These are phyloP conservation scores for Sardinella longiceps DNA, from an alignment of 2,797 vertebrate species.

Conservation along the genomic window DNA sequence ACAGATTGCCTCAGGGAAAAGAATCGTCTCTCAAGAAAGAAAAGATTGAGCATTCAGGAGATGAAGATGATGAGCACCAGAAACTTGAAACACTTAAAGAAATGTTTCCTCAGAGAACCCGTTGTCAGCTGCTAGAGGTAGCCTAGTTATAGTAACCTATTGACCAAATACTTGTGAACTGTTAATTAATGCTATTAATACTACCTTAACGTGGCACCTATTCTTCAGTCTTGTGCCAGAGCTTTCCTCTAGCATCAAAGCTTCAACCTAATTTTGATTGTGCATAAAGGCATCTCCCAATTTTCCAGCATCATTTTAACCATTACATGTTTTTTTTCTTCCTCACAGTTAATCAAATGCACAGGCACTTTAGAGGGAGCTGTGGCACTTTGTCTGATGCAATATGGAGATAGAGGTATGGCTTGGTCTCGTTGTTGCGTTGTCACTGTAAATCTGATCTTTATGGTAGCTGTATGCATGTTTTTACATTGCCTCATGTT, in stretches of 20 bases:
- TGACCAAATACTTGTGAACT: too few relatives aligned
- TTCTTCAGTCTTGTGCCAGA: neutral
- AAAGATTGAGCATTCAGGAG: constrained; percentile 63
- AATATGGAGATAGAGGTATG: constrained; percentile 76
- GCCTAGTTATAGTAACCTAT: neutral
- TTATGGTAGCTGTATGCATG: too few relatives aligned
- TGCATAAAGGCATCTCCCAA: neutral
- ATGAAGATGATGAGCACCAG: constrained; percentile 58
- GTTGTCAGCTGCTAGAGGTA: constrained; percentile 79
- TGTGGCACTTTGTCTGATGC: constrained; percentile 77
- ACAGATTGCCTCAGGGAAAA: constrained; percentile 52
- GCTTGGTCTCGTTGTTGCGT: too few relatives aligned
- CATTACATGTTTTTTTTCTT: neutral
- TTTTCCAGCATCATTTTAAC: neutral
- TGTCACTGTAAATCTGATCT: too few relatives aligned
- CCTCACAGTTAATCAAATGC: constrained; percentile 77
- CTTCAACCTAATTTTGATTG: too few relatives aligned
- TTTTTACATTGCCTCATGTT: too few relatives aligned
- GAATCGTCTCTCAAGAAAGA: constrained; percentile 11
- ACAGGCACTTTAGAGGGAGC: constrained; percentile 86
- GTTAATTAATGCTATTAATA: too few relatives aligned
- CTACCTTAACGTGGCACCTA: neutral
- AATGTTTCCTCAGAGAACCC: constrained; percentile 81
- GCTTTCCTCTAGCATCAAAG: too few relatives aligned
- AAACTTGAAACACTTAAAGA: constrained; percentile 77